Base-by-base conservation (phyloP, 2,797 vertebrate species). In the Aulostomus chinensis region DNA sequence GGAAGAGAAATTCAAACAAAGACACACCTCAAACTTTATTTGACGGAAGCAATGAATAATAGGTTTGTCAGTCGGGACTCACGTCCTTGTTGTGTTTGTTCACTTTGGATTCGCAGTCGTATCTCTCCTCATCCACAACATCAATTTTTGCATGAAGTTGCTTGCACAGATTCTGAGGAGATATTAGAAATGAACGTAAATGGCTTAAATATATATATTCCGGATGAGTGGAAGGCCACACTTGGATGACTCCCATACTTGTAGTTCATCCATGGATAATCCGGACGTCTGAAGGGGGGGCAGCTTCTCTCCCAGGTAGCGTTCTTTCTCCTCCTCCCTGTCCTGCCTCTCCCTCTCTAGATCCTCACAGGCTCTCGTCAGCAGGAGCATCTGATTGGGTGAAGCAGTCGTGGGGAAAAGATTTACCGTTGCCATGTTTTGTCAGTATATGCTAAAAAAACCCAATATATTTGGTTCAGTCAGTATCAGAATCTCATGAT, bases 301-400 rank as follows among this genome's bases (percentile, higher is more conserved):
- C 47, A 98, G 54, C 58, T 96, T 89, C 42, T 98, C 96, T 0
- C 89, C 84, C 33, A 98, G 83, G 52, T 98, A 97, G 4, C 90
- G 88, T 4, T 76, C 86, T 74, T 97, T 99, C 85, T 98, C 96
- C 0, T 94, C 86, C 57, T 95, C 93, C 2, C 92, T 92, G 0
- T 95, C 95, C 65, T 92, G 87, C 0, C 60, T 91, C 62, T 99
- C 96, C 59, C 85, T 91, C 9, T 98, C 96, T 91, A 98, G 88
- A 60, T 94, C 94, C 41, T 99, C 97, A 58, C 94, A 94, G 0
- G 97, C 97, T 80, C 93, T 93, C 22, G 92, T 93, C 71, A 99
- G 91, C 89, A 99, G 95, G 81, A 99, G 82, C 78, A 97, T 99
- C 97, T 99, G 57, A 59, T 75, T 22, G 61, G 48, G 76, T 1